phyloP scores from a whole-genome alignment of 2,797 vertebrate genomes.

The Apogon talboti region DNA sequence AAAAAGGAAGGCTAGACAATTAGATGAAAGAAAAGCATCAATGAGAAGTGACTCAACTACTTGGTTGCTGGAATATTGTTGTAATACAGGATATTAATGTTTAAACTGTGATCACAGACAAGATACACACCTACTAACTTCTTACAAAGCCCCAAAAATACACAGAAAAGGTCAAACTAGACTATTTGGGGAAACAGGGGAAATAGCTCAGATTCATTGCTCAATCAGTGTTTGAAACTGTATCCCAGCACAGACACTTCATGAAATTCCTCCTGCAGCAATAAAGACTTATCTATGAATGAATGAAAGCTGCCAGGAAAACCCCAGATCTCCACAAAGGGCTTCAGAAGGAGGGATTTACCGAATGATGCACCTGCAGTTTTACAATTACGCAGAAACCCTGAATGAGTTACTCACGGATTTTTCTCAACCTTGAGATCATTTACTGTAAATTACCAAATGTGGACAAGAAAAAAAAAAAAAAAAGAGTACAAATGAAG shows the following conservation, averaged over 20 bases:
- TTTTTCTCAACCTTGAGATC: conserved; percentile 3
- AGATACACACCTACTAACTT: background rate
- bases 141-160: conserved; percentile 5
- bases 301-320: conserved; percentile 34
- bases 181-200: conserved; percentile 4
- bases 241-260: conserved; percentile 1
- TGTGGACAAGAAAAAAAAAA: background rate
- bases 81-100: conserved; percentile 43
- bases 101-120: conserved; percentile 8
- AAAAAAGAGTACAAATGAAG: conserved; percentile 5
- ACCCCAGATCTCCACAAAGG: conserved; percentile 9
- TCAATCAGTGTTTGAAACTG: conserved; percentile 25
- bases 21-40: background rate
- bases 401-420: background rate
- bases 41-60: conserved; percentile 8
- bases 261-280: conserved; percentile 1
- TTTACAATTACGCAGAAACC: conserved; percentile 17
- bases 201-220: conserved; percentile 14
- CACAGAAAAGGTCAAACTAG: conserved; percentile 19
- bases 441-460: background rate
- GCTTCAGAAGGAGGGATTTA: conserved; percentile 16
- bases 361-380: conserved; percentile 30
- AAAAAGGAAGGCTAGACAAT: background rate
- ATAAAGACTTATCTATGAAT: conserved; percentile 1
- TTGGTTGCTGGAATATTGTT: conserved; percentile 9